Base-by-base conservation (phyloP, 2,888 invertebrate genomes). In the Ceratothoa steindachneri region DNA sequence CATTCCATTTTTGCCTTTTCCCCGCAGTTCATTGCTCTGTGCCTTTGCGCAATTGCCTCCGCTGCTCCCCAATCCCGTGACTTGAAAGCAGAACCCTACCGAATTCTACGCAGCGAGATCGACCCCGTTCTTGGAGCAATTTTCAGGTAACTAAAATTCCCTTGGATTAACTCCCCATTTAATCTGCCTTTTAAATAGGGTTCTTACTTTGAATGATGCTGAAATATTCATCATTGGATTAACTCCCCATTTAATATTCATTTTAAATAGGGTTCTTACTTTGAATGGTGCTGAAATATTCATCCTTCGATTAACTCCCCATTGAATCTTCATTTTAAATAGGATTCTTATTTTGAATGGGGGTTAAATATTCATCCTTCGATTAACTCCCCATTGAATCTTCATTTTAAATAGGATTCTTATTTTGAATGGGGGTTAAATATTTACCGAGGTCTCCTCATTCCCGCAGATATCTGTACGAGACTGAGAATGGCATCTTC, bases 401-500 rank as follows among this genome's bases (percentile, higher is more conserved):
- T 41, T 41, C 5, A 41, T 41, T 41, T 15, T 41, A 41, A 9
- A 15, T 41, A 41, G 5, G 41, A 9, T 41, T 41, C 41, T 9
- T 41, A 41, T 41, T 41, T 41, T 9, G 41, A 41, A 41, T n/a
- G n/a, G n/a, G n/a, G n/a, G n/a, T n/a, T n/a, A n/a, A n/a, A n/a
- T n/a, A n/a, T n/a, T n/a, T n/a, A n/a, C n/a, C n/a, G n/a, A n/a
- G 41, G 5, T 5, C 15, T 41, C 41, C 15, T 41, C 15, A 41
- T 9, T 60, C 24, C 3, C 3, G 12, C 27, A 60, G 60, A 7
- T 60, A 60, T 7, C 12, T 24, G 12, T 60, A 60, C 24, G 60
- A 60, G 22, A 60, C 60, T 60, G 60, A 60, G 3, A 60, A 60
- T 60, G 60, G 60, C n/a, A 60, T 60, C 55, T 12, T 12, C n/a